Conservation (phyloP, 2,113 vertebrate species). For the Ammodytes marinus region DNA sequence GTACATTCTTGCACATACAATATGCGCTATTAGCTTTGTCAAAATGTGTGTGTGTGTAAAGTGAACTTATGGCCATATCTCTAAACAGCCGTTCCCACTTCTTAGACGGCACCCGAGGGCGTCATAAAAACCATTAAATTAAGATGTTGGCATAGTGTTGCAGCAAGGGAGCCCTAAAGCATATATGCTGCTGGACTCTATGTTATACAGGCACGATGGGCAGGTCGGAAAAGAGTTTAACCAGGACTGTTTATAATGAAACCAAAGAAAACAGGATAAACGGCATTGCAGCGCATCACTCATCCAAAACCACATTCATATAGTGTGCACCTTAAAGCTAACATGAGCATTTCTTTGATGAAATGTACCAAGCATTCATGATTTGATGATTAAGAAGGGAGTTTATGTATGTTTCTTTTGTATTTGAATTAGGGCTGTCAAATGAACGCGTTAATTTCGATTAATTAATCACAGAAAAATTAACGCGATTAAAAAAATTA, state of each 20-base stretch:
- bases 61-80: slow-evolving; percentile 37
- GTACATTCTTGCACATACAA: slow-evolving; percentile 28
- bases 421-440: too few relatives aligned
- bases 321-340: not conserved
- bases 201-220: slow-evolving; percentile 15
- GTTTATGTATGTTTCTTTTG: not conserved
- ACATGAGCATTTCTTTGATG: not conserved
- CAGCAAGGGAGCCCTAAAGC: slow-evolving; percentile 46
- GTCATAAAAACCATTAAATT: slow-evolving; percentile 53
- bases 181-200: slow-evolving; percentile 33
- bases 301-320: not conserved
- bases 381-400: not conserved
- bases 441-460: too few relatives aligned
- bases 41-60: slow-evolving; percentile 34
- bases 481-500: too few relatives aligned
- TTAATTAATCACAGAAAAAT: too few relatives aligned
- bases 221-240: slow-evolving; percentile 39
- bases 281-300: slow-evolving; percentile 8
- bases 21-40: slow-evolving; percentile 31
- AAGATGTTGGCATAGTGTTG: slow-evolving; percentile 51
- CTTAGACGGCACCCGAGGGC: slow-evolving; percentile 43
- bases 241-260: slow-evolving; percentile 12
- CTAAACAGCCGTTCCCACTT: slow-evolving; percentile 42
- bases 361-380: not conserved
- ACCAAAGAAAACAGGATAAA: slow-evolving; percentile 14